These are phyloP conservation scores for Schizaphis graminum DNA, from an alignment of 2,888 invertebrate genomes.

Conservation along the genomic window DNA sequence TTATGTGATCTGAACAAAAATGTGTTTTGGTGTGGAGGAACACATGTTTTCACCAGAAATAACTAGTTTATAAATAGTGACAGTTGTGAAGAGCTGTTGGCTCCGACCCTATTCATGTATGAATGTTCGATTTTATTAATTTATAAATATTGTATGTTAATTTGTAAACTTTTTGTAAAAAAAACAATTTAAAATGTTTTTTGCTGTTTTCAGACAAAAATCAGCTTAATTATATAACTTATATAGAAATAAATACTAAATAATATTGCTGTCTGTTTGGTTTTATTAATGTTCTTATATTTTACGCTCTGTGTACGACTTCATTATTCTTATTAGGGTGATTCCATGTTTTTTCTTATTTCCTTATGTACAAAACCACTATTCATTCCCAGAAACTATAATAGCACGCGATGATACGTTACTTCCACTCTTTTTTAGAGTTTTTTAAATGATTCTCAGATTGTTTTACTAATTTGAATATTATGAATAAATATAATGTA, in stretches of 20 bases:
- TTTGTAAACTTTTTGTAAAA: constrained; percentile 15
- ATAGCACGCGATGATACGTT: constrained; percentile 31
- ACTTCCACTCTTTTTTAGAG: neutral
- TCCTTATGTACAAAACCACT: neutral
- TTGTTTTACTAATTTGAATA: neutral
- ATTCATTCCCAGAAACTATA: constrained; percentile 18
- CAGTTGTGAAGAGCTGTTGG: constrained; percentile 64
- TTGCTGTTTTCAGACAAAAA: neutral
- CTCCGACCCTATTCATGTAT: constrained; percentile 55
- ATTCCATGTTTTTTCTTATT: constrained; percentile 17
- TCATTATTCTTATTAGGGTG: constrained; percentile 40
- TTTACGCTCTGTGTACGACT: constrained; percentile 38
- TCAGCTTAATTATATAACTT: neutral
- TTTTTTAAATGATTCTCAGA: neutral
- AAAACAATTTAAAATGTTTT: neutral
- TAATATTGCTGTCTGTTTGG: constrained; percentile 25
- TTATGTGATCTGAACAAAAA: constrained; percentile 63
- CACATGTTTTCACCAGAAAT: constrained; percentile 65
- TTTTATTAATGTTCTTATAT: constrained; percentile 54
- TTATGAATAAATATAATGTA: neutral
- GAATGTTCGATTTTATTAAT: constrained; percentile 55
- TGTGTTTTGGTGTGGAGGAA: constrained; percentile 57
- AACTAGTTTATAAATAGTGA: constrained; percentile 66
- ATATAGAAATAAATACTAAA: constrained; percentile 15
- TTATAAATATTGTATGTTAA: constrained; percentile 37